Percentiles rank a stretch among this genome's conserved stretches.
phyloP scores from a whole-genome alignment of 1,140 invertebrate genomes.

The Heliothis subflexa region DNA sequence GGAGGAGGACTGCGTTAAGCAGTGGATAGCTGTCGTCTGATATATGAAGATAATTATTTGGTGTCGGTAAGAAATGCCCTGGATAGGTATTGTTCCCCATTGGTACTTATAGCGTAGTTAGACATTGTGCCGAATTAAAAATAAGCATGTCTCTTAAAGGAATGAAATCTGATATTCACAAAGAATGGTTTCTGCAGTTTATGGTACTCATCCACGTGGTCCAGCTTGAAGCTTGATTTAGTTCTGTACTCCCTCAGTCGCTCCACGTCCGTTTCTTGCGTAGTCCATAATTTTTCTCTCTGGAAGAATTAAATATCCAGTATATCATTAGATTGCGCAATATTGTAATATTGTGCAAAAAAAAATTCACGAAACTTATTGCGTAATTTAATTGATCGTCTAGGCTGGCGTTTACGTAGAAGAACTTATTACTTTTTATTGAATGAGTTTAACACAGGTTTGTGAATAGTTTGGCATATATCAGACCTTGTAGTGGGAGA shows the following conservation, averaged over 20 bases:
- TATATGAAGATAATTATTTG: too few species aligned
- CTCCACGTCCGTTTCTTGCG: slow-evolving; percentile 90
- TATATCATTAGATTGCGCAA: neutral
- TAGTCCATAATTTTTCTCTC: slow-evolving; percentile 94
- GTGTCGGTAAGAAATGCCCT: too few species aligned
- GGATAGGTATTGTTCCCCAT: neutral
- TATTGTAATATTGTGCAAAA: neutral
- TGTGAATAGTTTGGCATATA: too few species aligned
- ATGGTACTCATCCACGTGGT: slow-evolving; percentile 82
- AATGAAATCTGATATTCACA: slow-evolving; percentile 61
- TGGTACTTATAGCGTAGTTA: neutral
- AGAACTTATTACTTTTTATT: too few species aligned
- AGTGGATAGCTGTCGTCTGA: too few species aligned
- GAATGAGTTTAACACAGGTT: too few species aligned
- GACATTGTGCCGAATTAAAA: too few species aligned
- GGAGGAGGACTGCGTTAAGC: too few species aligned
- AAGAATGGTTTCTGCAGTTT: slow-evolving; percentile 82
- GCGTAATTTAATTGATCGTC: too few species aligned
- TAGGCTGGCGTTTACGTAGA: too few species aligned
- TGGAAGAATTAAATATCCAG: slow-evolving; percentile 58
- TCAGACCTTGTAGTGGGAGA: too few species aligned
- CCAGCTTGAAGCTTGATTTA: slow-evolving; percentile 89
- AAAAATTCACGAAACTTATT: neutral
- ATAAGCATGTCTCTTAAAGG: too few species aligned
- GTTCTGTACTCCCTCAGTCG: slow-evolving; percentile 92